Conservation (phyloP, 1,140 invertebrate genomes). For the Ostrea denselamellosa region DNA sequence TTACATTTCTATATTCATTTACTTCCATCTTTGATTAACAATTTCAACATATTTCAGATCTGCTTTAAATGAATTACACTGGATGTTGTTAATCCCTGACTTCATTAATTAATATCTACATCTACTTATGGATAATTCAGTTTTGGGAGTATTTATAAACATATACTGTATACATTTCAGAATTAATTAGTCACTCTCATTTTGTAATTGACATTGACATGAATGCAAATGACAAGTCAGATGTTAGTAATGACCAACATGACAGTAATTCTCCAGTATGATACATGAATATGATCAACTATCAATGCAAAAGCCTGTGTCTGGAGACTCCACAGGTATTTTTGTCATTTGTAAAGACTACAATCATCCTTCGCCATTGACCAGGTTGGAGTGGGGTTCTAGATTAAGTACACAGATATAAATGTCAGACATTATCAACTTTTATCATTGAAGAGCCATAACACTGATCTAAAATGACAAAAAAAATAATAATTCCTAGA, state of each 20-base stretch:
- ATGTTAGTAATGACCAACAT: background rate
- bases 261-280: background rate
- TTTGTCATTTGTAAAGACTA: slow-evolving; percentile 2
- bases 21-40: background rate
- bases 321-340: slow-evolving; percentile 22
- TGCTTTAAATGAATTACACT: background rate
- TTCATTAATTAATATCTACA: slow-evolving; percentile 32
- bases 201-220: slow-evolving; percentile 18
- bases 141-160: background rate
- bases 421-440: slow-evolving; percentile 6
- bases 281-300: slow-evolving; percentile 17
- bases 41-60: background rate
- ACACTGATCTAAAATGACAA: slow-evolving; percentile 35
- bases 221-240: background rate
- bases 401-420: slow-evolving; percentile 26
- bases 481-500: slow-evolving; percentile 26
- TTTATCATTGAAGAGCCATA: slow-evolving; percentile 36
- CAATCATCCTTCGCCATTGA: background rate
- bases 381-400: background rate
- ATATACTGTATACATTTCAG: background rate
- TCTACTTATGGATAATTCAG: background rate
- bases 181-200: slow-evolving; percentile 21
- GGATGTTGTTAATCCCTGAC: background rate
- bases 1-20: background rate
- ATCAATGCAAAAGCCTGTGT: background rate